These are phyloP conservation scores for Drosophila ambigua DNA, from an alignment of 1,140 invertebrate genomes.

Conservation along the genomic window DNA sequence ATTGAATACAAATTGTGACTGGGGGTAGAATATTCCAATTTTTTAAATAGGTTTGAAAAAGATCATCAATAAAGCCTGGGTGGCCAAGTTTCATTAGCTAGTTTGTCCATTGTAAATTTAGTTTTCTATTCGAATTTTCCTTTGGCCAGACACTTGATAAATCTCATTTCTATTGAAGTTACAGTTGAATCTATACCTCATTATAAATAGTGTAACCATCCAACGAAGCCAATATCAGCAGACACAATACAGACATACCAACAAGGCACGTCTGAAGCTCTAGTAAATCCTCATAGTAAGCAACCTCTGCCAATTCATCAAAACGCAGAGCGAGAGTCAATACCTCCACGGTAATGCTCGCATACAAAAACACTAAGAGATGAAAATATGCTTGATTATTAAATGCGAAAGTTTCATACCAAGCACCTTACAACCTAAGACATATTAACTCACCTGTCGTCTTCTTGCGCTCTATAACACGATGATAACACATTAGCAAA, in stretches of 20 bases:
- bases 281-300: conserved; percentile 59
- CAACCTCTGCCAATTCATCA: conserved; percentile 73
- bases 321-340: conserved; percentile 60
- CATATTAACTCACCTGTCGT: conserved; percentile 58
- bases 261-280: conserved; percentile 68
- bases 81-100: too few species aligned
- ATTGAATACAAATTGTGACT: not conserved
- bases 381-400: conserved; percentile 25
- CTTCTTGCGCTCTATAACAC: conserved; percentile 74
- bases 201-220: conserved; percentile 78
- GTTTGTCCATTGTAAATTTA: too few species aligned
- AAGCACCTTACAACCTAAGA: conserved; percentile 2
- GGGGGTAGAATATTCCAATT: not conserved
- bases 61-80: too few species aligned
- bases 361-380: conserved; percentile 68
- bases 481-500: conserved; percentile 77
- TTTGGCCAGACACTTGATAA: conserved; percentile 16
- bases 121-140: too few species aligned
- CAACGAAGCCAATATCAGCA: conserved; percentile 51
- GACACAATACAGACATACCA: conserved; percentile 38
- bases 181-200: conserved; percentile 48
- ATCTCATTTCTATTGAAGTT: not conserved
- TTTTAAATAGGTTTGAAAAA: not conserved
- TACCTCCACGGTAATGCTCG: conserved; percentile 53
- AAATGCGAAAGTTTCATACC: not conserved